phyloP scores from a whole-genome alignment of 2,797 vertebrate genomes.

The Mastacembelus armatus region DNA sequence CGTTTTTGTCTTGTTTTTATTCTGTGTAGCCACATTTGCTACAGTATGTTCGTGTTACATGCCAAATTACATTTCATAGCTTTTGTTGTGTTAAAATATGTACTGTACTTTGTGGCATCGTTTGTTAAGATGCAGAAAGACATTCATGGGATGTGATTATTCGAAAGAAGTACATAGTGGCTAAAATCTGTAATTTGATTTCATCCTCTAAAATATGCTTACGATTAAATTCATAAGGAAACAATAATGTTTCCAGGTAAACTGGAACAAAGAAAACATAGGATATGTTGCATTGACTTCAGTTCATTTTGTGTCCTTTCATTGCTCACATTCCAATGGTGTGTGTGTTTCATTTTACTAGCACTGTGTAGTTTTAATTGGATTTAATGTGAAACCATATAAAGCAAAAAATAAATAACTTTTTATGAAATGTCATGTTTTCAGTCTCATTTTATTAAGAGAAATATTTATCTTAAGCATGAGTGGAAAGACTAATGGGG shows the following conservation, averaged over 20 bases:
- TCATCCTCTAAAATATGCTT: not conserved
- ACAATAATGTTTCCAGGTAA: not conserved
- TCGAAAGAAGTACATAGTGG: not conserved
- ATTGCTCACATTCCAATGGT: conserved; percentile 60
- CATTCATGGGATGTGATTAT: conserved; percentile 4
- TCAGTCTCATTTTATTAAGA: conserved; percentile 23
- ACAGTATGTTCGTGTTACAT: conserved; percentile 29
- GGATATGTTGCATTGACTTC: conserved; percentile 15
- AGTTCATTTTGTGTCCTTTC: conserved; percentile 37
- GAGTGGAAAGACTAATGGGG: not conserved
- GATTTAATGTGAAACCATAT: conserved; percentile 67
- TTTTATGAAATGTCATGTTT: conserved; percentile 32
- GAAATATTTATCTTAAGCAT: not conserved
- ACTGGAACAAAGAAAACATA: conserved; percentile 9
- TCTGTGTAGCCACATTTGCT: conserved; percentile 45
- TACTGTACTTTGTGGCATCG: conserved; percentile 17
- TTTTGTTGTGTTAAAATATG: conserved; percentile 40
- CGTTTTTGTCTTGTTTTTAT: conserved; percentile 39
- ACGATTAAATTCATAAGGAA: not conserved
- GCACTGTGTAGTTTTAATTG: conserved; percentile 60
- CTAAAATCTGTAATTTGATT: not conserved
- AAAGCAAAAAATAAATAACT: conserved; percentile 46
- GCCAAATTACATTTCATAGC: conserved; percentile 47
- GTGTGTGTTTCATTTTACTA: conserved; percentile 66
- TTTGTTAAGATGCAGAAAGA: conserved; percentile 10